Base-by-base conservation (phyloP, 2,888 invertebrate genomes). In the Trachelus stipa region DNA sequence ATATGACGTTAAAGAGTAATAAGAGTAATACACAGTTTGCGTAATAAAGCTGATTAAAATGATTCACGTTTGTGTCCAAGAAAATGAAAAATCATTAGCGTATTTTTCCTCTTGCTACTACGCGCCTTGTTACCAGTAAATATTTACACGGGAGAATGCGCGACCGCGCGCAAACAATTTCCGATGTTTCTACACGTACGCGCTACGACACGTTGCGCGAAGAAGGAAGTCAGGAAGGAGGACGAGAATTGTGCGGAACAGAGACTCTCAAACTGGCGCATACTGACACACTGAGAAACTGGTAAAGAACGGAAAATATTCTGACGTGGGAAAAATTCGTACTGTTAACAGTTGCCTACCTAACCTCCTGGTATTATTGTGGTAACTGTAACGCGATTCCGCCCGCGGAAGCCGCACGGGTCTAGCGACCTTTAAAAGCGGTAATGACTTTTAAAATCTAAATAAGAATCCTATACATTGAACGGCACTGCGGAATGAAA, bases 311-410 rank as follows among this genome's bases (percentile, higher is more conserved):
- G 56, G 56, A 56, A 56, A 56, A 23, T 23, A 56, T 56, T 23
- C 23, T 23, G 9, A 56, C 56, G 56, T 23, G 56, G 56, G 23
- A 56, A 23, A 56, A 56, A 56, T 23, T 56, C 2, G 9, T 56
- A 23, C 23, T 56, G 23, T 56, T 56, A 56, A 56, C 56, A 1
- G 56, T 56, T 2, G 9, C 23, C 56, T 56, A 2, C 2, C 9
- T 81, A 80, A 80, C 79, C 73, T 56, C 77, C 76, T 75, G 75
- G 79, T 68, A 77, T 80, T 77, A 80, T 79, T 69, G 77, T 69
- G 73, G 75, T 75, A 79, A 79, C 73, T 69, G 80, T 79, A 79
- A 77, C 79, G 77, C 73, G 74, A 79, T 75, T 76, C 76, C 40
- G 23, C 56, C 56, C 9, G 56, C 23, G 56, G 56, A 23, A 56